Evolutionary conservation across 2,797 vertebrate genomes (phyloP).

Genomic region (Gadopsis marmoratus): DNA sequence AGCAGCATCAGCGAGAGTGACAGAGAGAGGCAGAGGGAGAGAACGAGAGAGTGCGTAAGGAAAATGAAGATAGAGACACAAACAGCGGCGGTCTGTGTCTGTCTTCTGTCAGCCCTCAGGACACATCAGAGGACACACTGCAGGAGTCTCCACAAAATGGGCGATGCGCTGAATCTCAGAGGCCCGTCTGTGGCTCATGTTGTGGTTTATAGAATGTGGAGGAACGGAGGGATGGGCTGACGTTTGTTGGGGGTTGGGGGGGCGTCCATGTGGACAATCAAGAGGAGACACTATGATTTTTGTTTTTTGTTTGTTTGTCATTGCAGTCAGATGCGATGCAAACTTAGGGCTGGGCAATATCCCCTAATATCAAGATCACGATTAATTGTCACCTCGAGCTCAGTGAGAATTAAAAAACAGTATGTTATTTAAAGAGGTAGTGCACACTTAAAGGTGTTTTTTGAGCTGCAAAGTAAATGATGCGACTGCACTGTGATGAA

Average conservation of each 20-base stretch:
- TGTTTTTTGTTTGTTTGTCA: slow-evolving; percentile 20
- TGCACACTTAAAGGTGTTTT: too few relatives aligned
- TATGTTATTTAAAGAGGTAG: too few relatives aligned
- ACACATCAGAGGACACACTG: slow-evolving; percentile 59
- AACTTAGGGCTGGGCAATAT: too few relatives aligned
- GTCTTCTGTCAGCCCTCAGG: slow-evolving; percentile 71
- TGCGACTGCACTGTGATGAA: too few relatives aligned
- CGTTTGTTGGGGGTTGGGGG: not conserved
- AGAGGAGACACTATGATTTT: not conserved
- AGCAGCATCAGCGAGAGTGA: slow-evolving; percentile 50
- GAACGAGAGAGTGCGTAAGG: slow-evolving; percentile 23
- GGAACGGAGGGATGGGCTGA: slow-evolving; percentile 16
- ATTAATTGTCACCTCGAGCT: too few relatives aligned
- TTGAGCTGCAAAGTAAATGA: too few relatives aligned
- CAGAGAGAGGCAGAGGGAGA: slow-evolving; percentile 12
- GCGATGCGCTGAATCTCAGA: slow-evolving; percentile 38
- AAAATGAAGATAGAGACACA: slow-evolving; percentile 66
- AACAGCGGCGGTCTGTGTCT: slow-evolving; percentile 54
- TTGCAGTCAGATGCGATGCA: not conserved
- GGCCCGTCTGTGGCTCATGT: slow-evolving; percentile 34
- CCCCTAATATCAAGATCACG: not conserved
- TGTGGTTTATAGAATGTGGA: slow-evolving; percentile 34
- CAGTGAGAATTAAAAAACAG: too few relatives aligned
- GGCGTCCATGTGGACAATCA: not conserved
- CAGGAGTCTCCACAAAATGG: slow-evolving; percentile 51